Conservation (phyloP, 2,888 invertebrate genomes). For the Alsophila aescularia region DNA sequence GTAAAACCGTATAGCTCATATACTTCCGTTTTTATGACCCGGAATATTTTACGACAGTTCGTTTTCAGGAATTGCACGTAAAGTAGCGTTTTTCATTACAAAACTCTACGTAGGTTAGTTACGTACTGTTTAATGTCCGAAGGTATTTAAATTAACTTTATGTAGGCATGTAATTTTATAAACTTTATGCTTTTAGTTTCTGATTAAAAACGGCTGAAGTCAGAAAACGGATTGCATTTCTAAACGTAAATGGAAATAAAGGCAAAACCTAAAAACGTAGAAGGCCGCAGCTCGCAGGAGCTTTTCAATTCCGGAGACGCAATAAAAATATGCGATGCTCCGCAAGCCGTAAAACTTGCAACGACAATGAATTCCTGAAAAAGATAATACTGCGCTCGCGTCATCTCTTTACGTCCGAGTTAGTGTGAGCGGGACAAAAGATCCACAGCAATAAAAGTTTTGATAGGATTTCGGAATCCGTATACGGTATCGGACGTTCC, state of each 20-base stretch:
- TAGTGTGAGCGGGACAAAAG: slow-evolving; percentile 72
- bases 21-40: slow-evolving; percentile 71
- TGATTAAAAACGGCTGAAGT: not conserved
- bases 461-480: slow-evolving; percentile 79
- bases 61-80: slow-evolving; percentile 72
- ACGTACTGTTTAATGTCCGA: not conserved
- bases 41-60: slow-evolving; percentile 76
- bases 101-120: slow-evolving; percentile 15
- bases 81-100: slow-evolving; percentile 68
- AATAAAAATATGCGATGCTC: slow-evolving; percentile 82
- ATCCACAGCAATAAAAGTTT: slow-evolving; percentile 76
- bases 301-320: slow-evolving; percentile 73
- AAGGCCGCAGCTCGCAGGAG: slow-evolving; percentile 48
- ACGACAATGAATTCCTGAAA: slow-evolving; percentile 83
- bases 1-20: slow-evolving; percentile 72
- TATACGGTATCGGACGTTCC: slow-evolving; percentile 78
- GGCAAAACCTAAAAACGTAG: slow-evolving; percentile 42
- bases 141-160: too few species aligned
- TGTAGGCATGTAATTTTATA: too few species aligned
- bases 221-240: not conserved
- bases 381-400: slow-evolving; percentile 71
- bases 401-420: slow-evolving; percentile 71
- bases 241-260: not conserved
- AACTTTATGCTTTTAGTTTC: not conserved
- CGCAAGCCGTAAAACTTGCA: slow-evolving; percentile 75